Evolutionary conservation across 2,113 vertebrate genomes (phyloP).

Genomic region (Oceanodroma tethys): DNA sequence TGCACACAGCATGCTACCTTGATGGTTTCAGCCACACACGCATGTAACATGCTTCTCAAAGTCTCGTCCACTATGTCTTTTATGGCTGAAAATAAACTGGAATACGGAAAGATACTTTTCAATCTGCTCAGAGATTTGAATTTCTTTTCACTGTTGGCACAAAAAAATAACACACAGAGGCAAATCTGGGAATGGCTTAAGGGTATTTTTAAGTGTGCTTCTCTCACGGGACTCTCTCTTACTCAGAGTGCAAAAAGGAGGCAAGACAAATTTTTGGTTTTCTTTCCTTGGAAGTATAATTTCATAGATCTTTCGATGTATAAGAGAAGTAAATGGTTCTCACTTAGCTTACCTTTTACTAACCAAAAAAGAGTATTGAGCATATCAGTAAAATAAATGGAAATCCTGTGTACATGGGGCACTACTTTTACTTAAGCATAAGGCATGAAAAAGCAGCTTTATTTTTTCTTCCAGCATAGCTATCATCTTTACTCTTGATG

Average conservation of each 20-base stretch:
- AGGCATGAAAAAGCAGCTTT: slow-evolving; percentile 23
- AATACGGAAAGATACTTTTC: background rate
- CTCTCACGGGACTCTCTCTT: background rate
- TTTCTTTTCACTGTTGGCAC: background rate
- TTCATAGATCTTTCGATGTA: background rate
- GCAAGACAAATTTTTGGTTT: background rate
- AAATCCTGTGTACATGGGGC: background rate
- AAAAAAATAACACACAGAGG: background rate
- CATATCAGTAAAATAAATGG: background rate
- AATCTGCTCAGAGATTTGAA: background rate
- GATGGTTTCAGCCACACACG: background rate
- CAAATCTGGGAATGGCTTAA: background rate
- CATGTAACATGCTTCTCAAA: background rate
- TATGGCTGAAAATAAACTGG: background rate
- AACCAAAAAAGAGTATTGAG: background rate
- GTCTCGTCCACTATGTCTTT: background rate
- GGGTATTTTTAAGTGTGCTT: background rate
- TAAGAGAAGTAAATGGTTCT: background rate
- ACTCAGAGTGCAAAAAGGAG: background rate
- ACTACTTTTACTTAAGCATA: background rate
- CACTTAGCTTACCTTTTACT: background rate
- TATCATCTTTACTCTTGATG: background rate
- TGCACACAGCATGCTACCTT: background rate
- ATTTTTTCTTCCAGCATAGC: background rate
- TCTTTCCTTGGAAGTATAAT: background rate